Evolutionary conservation across 2,797 vertebrate genomes (phyloP).

Genomic region (Protonibea diacanthus): DNA sequence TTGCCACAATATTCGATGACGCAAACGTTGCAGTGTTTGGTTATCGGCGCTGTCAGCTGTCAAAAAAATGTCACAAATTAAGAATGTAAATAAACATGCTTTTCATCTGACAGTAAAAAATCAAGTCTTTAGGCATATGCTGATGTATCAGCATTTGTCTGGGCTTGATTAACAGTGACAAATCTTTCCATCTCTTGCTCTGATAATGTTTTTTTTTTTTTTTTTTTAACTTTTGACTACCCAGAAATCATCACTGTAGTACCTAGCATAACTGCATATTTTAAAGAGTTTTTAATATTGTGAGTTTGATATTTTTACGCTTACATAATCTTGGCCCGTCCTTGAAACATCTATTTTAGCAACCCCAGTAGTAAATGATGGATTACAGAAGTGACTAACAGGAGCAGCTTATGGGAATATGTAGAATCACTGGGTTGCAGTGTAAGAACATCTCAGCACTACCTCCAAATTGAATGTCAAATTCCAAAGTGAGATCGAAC

Average conservation of each 20-base stretch:
- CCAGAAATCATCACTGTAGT: not conserved
- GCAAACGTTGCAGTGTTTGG: slow-evolving; percentile 11
- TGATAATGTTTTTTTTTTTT: not conserved
- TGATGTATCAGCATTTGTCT: not conserved
- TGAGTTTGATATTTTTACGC: not conserved
- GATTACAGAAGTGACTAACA: not conserved
- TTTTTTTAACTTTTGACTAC: not conserved
- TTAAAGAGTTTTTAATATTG: not conserved
- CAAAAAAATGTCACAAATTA: not conserved
- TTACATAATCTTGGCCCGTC: not conserved
- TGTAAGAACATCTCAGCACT: not conserved
- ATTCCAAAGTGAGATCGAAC: too few relatives aligned
- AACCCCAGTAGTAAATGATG: not conserved
- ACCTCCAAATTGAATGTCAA: not conserved
- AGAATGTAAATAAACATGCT: slow-evolving; percentile 10
- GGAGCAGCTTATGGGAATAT: not conserved
- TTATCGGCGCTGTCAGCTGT: slow-evolving; percentile 10
- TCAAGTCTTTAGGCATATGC: not conserved
- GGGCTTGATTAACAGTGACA: not conserved
- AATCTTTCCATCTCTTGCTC: not conserved
- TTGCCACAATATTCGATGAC: slow-evolving; percentile 1
- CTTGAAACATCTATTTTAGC: not conserved
- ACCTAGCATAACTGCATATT: not conserved
- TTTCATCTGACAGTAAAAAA: not conserved
- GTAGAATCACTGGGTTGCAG: not conserved